Conservation (phyloP, 2,797 vertebrate genomes). For the Gadopsis marmoratus region DNA sequence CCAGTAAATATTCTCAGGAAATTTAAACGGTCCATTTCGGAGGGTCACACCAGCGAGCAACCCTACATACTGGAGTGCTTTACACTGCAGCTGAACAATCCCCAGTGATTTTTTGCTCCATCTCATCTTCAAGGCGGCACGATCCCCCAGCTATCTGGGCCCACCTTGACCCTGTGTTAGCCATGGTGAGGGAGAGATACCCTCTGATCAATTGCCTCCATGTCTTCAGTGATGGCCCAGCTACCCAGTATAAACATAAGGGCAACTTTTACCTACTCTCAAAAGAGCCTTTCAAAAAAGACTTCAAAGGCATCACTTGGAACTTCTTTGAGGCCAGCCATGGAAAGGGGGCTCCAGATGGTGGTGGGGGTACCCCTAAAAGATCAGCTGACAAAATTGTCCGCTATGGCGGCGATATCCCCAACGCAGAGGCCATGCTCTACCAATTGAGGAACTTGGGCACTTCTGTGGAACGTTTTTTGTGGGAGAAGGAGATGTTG, state of each 20-base stretch:
- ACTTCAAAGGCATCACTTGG: neutral
- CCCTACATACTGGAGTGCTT: neutral
- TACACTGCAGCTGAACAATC: neutral
- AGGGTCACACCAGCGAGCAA: slow-evolving; percentile 2
- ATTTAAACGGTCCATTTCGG: neutral
- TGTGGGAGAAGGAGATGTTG: neutral
- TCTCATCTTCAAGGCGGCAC: slow-evolving; percentile 2
- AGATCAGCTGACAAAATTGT: neutral
- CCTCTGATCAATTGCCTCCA: neutral
- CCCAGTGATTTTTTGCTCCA: neutral
- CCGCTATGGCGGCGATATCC: neutral
- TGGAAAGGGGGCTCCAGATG: slow-evolving; percentile 30
- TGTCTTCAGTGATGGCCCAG: neutral
- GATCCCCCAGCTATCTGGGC: slow-evolving; percentile 14
- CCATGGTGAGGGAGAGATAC: neutral
- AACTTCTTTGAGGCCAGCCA: slow-evolving; percentile 30
- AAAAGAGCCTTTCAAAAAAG: neutral
- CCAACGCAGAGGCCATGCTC: neutral
- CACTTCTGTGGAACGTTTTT: neutral
- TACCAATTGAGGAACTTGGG: neutral
- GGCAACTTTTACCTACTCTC: slow-evolving; percentile 1
- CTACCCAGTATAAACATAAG: slow-evolving; percentile 4
- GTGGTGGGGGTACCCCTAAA: neutral
- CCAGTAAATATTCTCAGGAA: slow-evolving; percentile 9
- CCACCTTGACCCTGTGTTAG: neutral